Conservation (phyloP, 2,888 invertebrate genomes). For the Caenorhabditis auriculariae region DNA sequence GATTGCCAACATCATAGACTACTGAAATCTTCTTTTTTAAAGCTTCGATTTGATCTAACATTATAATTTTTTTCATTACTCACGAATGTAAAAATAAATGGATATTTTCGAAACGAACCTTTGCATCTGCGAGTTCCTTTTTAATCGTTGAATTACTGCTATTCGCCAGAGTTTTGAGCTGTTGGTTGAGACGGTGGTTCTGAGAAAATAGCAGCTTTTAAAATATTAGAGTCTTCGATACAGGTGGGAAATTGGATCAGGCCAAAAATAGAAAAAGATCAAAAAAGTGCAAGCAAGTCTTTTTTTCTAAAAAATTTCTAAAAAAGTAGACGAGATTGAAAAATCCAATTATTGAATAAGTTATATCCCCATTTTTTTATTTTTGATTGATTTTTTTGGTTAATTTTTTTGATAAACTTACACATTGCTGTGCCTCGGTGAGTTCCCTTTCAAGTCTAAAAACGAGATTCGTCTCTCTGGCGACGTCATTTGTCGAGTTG, state of each 20-base stretch:
- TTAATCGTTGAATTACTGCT: constrained; percentile 27
- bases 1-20: constrained; percentile 37
- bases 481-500: constrained; percentile 7
- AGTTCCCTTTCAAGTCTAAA: constrained; percentile 39
- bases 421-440: constrained; percentile 43
- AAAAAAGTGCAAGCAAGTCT: no score
- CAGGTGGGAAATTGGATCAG: no score
- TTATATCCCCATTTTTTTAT: no score
- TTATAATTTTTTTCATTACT: no score
- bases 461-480: constrained; percentile 20
- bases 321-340: no score
- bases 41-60: no score
- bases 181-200: constrained; percentile 48
- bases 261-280: no score
- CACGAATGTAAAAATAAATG: no score
- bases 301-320: no score
- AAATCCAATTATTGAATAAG: no score
- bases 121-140: constrained; percentile 29
- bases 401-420: constrained; percentile 14
- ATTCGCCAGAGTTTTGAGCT: constrained; percentile 35
- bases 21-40: no score
- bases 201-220: constrained; percentile 9
- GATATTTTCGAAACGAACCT: constrained; percentile 36
- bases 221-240: background rate
- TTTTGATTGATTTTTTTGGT: no score